Conservation (phyloP, 2,797 vertebrate genomes). For the Aulostomus chinensis region DNA sequence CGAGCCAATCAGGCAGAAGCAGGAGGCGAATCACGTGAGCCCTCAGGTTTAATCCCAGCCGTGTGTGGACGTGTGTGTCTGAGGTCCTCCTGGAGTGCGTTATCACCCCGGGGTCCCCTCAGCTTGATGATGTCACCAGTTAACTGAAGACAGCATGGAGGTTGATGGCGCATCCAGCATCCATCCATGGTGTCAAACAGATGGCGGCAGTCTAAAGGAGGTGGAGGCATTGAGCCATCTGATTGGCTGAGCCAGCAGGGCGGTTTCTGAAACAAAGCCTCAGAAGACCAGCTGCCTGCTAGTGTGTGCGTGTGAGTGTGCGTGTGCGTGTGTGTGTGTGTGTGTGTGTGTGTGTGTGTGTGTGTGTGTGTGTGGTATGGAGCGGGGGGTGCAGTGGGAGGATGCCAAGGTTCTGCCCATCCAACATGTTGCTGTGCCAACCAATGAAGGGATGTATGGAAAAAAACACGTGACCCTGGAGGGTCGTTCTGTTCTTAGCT, state of each 20-base stretch:
- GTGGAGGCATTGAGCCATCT: constrained; percentile 8
- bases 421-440: constrained; percentile 28
- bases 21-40: no score
- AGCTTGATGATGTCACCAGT: constrained; percentile 41
- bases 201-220: constrained; percentile 60
- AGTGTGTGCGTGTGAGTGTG: constrained; percentile 4
- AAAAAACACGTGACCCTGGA: constrained; percentile 18
- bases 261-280: constrained; percentile 26
- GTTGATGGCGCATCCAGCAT: constrained; percentile 8
- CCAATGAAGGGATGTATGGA: constrained; percentile 27
- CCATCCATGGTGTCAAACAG: constrained; percentile 53
- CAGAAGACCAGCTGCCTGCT: constrained; percentile 15
- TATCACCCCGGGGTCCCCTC: constrained; percentile 37
- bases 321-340: constrained; percentile 2
- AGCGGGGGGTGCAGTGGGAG: constrained; percentile 25
- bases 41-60: no score
- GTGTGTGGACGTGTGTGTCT: no score
- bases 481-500: constrained; percentile 45
- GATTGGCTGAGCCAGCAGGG: constrained; percentile 52
- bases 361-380: not conserved
- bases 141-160: not conserved
- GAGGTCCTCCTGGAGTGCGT: no score
- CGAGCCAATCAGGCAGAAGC: no score
- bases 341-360: constrained; percentile 3
- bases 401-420: constrained; percentile 37